These are phyloP conservation scores for Megaptera novaeangliae DNA, from an alignment of 2,113 vertebrate genomes.

Conservation along the genomic window DNA sequence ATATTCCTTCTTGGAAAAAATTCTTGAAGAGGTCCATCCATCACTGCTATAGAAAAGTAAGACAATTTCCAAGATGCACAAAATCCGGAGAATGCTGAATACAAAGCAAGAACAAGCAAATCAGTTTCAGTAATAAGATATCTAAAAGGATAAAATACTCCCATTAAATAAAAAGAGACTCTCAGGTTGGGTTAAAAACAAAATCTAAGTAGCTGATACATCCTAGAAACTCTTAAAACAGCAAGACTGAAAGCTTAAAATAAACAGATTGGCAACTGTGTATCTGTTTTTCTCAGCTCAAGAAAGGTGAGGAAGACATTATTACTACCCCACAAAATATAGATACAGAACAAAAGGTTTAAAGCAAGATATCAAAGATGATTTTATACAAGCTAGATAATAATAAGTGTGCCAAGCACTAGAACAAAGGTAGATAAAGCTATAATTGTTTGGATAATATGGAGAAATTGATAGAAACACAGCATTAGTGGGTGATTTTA, in stretches of 20 bases:
- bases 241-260: neutral
- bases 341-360: neutral
- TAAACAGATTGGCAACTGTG: neutral
- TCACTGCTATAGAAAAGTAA: neutral
- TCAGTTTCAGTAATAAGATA: neutral
- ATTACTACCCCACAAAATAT: neutral
- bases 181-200: neutral
- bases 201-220: neutral
- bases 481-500: neutral
- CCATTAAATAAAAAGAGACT: neutral
- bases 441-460: neutral
- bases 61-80: neutral
- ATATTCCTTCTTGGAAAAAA: neutral
- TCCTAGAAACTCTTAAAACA: neutral
- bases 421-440: neutral
- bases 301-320: neutral
- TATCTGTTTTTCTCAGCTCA: neutral
- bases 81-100: neutral
- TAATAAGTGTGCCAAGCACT: neutral
- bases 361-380: neutral
- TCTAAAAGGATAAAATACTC: neutral
- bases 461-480: neutral
- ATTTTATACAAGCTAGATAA: neutral
- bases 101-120: neutral
- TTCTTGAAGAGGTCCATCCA: neutral